phyloP scores from a whole-genome alignment of 92 coral and sea anemone species.

The Epizoanthus illoricatus region DNA sequence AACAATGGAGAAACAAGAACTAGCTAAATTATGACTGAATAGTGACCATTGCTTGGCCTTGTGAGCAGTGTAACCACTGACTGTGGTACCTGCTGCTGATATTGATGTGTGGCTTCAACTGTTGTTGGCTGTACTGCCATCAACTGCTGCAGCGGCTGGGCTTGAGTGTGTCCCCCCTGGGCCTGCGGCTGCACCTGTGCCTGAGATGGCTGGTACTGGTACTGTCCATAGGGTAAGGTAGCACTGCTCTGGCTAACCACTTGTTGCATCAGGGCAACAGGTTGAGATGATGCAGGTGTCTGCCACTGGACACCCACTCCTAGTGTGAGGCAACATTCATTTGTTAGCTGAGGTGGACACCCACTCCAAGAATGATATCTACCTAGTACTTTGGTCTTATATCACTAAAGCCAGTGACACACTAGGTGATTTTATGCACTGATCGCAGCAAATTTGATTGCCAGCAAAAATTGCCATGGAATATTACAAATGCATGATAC shows the following conservation, averaged over 20 bases:
- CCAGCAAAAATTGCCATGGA: no score
- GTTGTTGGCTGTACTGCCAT: constrained; percentile 39
- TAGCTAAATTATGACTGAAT: no score
- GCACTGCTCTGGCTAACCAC: constrained; percentile 21
- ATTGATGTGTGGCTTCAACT: constrained; percentile 25
- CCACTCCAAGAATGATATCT: not conserved
- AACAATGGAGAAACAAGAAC: no score
- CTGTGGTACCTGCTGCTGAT: constrained; percentile 23
- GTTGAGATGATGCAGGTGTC: constrained; percentile 25
- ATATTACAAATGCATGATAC: no score
- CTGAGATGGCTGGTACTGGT: constrained; percentile 37
- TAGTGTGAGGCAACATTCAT: not conserved
- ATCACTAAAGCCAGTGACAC: no score
- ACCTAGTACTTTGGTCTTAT: no score
- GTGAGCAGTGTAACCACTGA: not conserved
- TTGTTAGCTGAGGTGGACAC: not conserved
- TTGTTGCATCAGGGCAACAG: constrained; percentile 32
- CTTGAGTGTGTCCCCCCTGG: constrained; percentile 18
- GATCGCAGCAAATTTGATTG: no score
- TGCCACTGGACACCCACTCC: constrained; percentile 43
- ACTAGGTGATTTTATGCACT: no score
- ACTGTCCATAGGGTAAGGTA: constrained; percentile 40
- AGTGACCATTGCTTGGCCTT: no score
- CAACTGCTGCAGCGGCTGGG: constrained; percentile 19
- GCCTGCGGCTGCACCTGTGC: constrained; percentile 24